Conservation (phyloP, 2,797 vertebrate genomes). For the Pterois miles region DNA sequence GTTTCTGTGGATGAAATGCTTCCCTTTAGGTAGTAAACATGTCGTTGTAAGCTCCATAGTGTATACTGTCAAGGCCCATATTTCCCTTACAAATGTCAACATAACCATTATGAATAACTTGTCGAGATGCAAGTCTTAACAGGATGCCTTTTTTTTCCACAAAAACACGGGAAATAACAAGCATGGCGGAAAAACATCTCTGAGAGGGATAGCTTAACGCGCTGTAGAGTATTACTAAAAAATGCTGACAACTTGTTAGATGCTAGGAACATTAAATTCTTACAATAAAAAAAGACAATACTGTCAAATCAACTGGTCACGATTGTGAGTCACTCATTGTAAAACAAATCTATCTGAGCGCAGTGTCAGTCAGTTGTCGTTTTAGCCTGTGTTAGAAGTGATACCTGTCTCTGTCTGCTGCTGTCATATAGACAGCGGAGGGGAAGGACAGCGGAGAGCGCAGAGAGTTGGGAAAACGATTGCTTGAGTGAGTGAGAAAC, state of each 20-base stretch:
- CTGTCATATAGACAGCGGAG: constrained; percentile 30
- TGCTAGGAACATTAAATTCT: neutral
- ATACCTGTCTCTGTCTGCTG: constrained; percentile 21
- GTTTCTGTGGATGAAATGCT: constrained; percentile 5
- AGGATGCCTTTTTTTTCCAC: neutral
- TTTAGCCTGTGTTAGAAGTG: constrained; percentile 23
- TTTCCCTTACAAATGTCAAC: constrained; percentile 5
- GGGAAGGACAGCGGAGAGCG: constrained; percentile 32
- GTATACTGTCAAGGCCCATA: neutral
- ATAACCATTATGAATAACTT: neutral
- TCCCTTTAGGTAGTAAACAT: neutral
- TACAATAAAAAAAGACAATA: neutral
- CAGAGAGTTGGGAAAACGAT: constrained; percentile 27
- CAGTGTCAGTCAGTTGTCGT: constrained; percentile 4
- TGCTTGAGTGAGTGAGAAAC: constrained; percentile 63
- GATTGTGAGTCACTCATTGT: neutral
- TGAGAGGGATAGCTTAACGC: neutral
- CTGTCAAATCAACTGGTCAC: neutral
- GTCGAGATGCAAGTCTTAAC: neutral
- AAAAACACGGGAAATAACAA: neutral
- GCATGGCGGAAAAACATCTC: no score
- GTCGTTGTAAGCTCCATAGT: neutral
- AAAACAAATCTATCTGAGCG: constrained; percentile 9
- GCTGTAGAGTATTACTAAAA: neutral
- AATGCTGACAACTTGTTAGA: neutral